Conservation (phyloP, 2,113 vertebrate species). For the Erinaceus europaeus region DNA sequence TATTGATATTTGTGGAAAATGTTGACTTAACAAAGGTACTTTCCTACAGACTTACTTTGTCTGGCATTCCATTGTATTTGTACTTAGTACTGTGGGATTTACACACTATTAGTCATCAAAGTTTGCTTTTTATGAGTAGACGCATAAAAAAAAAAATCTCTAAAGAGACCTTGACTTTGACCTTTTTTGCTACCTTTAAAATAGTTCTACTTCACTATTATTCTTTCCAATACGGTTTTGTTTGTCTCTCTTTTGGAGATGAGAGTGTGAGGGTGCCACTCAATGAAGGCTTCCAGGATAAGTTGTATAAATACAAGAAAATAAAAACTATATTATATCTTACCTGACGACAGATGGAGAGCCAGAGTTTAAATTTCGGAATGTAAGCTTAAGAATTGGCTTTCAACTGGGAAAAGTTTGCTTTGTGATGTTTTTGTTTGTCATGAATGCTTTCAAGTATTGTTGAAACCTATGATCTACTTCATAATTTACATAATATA, state of each 20-base stretch:
- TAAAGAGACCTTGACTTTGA: background rate
- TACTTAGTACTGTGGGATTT: background rate
- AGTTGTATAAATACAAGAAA: background rate
- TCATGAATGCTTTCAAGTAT: background rate
- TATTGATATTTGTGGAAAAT: background rate
- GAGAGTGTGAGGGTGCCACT: background rate
- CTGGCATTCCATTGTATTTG: background rate
- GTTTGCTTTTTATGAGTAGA: background rate
- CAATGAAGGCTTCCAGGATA: conserved; percentile 1
- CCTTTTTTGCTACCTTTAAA: background rate
- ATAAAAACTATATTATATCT: background rate
- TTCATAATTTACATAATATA: background rate
- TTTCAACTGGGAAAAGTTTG: background rate
- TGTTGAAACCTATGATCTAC: background rate
- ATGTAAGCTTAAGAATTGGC: background rate
- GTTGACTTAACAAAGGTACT: conserved; percentile 28
- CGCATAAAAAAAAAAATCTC: background rate
- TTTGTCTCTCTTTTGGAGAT: background rate
- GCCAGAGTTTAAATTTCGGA: conserved; percentile 5
- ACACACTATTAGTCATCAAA: background rate
- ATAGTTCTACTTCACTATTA: background rate
- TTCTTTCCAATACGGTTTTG: background rate
- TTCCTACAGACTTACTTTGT: background rate
- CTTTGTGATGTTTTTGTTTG: conserved; percentile 7
- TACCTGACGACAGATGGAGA: conserved; percentile 14